Percentiles rank a stretch among this genome's conserved stretches.
phyloP scores from a whole-genome alignment of 2,888 invertebrate genomes.

The Lasioglossum lativentre region DNA sequence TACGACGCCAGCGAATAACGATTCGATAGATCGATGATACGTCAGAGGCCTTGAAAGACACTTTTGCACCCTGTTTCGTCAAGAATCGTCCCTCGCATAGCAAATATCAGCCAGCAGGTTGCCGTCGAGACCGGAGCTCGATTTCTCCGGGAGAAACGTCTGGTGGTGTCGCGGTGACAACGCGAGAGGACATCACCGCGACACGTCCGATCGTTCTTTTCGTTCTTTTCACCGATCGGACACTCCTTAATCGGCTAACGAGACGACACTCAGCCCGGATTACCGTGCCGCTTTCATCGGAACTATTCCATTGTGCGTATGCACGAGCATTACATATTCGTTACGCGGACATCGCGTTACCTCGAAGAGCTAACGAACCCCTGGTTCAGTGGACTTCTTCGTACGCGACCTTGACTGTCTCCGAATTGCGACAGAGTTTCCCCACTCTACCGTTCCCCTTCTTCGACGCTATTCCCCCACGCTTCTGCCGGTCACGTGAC shows the following conservation, averaged over 20 bases:
- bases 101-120: background rate
- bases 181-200: constrained; percentile 28
- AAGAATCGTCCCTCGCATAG: background rate
- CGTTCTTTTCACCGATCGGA: constrained; percentile 37
- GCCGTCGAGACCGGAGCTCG: constrained; percentile 1
- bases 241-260: constrained; percentile 67
- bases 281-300: constrained; percentile 72
- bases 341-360: constrained; percentile 66
- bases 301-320: constrained; percentile 69
- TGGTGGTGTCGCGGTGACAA: constrained; percentile 30
- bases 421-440: constrained; percentile 13
- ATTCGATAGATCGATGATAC: too few relatives aligned
- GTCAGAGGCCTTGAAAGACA: background rate
- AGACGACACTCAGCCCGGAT: constrained; percentile 65
- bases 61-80: background rate
- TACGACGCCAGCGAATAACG: too few relatives aligned
- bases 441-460: too few relatives aligned
- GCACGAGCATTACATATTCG: constrained; percentile 66
- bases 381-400: constrained; percentile 36
- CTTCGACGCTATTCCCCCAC: too few relatives aligned
- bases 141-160: constrained; percentile 8
- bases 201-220: constrained; percentile 49
- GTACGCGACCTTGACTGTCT: constrained; percentile 51
- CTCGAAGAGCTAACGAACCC: constrained; percentile 64
- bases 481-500: too few relatives aligned